These are phyloP conservation scores for Meriones unguiculatus DNA, from an alignment of 2,113 vertebrate genomes.

Conservation along the genomic window DNA sequence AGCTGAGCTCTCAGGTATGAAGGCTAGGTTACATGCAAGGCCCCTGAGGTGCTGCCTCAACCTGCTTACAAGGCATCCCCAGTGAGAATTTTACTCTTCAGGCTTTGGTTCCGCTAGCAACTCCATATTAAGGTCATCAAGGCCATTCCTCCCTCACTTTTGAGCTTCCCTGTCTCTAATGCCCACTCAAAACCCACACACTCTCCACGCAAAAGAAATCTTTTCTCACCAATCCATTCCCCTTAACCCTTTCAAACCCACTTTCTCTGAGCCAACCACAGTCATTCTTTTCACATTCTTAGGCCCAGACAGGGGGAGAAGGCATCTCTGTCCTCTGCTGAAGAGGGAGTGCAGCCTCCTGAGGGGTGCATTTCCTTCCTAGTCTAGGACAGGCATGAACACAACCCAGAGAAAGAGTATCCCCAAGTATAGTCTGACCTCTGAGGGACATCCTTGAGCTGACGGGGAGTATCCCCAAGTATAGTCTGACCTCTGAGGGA, in stretches of 20 bases:
- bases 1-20: background rate
- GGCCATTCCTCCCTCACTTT: too few species aligned
- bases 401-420: background rate
- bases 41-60: background rate
- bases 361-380: background rate
- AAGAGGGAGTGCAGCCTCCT: background rate
- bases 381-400: background rate
- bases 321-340: background rate
- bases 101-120: background rate
- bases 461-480: background rate
- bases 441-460: background rate
- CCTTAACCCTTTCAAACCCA: background rate
- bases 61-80: too few species aligned
- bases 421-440: background rate
- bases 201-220: background rate
- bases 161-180: background rate
- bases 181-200: too few species aligned
- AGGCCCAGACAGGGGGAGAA: background rate
- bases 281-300: background rate
- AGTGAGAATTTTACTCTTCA: background rate
- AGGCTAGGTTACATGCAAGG: constrained; percentile 17
- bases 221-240: background rate
- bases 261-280: background rate
- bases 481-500: background rate
- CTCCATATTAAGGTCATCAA: background rate